phyloP scores from a whole-genome alignment of 2,113 vertebrate genomes.

The Prunella himalayana region DNA sequence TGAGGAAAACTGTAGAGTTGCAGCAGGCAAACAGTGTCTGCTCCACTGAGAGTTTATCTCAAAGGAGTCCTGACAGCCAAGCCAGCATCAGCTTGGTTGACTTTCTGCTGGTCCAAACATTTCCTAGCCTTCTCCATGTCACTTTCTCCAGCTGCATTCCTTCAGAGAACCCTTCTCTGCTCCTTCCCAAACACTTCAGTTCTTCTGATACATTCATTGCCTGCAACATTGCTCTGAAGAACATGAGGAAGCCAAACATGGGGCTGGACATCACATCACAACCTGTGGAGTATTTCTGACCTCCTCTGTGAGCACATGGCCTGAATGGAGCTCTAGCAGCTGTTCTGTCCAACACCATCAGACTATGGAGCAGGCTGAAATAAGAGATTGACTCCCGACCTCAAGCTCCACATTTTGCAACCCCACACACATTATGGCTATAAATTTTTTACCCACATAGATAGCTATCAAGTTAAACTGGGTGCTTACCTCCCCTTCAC shows the following conservation, averaged over 20 bases:
- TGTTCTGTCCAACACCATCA: background rate
- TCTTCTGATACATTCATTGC: background rate
- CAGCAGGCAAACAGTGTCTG: background rate
- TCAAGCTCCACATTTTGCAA: background rate
- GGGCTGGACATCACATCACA: background rate
- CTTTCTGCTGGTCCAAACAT: background rate
- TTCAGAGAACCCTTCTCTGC: background rate
- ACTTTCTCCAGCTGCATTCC: background rate
- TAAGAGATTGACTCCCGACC: background rate
- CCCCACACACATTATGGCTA: accelerated
- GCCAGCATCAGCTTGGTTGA: background rate
- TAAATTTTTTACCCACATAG: background rate
- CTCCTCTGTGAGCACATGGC: background rate
- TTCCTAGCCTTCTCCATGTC: background rate
- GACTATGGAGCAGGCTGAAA: background rate
- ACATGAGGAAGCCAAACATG: background rate
- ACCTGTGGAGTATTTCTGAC: background rate
- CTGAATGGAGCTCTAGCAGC: background rate
- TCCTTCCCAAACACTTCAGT: background rate
- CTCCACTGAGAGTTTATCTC: background rate
- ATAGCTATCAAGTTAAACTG: background rate
- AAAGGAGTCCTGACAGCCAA: background rate
- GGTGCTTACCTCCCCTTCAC: background rate
- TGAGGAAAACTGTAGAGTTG: background rate
- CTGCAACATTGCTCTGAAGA: background rate